phyloP scores from a whole-genome alignment of 1,140 invertebrate species.

The Brachionus manjavacas region DNA sequence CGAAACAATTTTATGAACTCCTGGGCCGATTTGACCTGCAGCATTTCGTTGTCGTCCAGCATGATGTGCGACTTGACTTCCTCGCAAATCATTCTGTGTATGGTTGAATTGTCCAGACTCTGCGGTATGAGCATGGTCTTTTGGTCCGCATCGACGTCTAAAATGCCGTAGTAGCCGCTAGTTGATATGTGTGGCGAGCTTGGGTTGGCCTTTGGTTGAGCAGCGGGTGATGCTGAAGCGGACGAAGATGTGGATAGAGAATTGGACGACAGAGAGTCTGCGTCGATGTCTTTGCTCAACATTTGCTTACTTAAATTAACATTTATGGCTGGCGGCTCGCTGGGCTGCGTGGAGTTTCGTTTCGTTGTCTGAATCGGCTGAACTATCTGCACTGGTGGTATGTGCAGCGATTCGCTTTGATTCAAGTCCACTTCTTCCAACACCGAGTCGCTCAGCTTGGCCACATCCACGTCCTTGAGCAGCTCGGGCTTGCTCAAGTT shows the following conservation, averaged over 20 bases:
- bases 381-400: neutral
- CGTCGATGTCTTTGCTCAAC: neutral
- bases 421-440: slow-evolving; percentile 17
- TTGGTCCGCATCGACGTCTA: neutral
- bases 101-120: slow-evolving; percentile 12
- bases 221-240: neutral
- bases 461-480: neutral
- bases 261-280: neutral
- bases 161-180: neutral
- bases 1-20: slow-evolving; percentile 35
- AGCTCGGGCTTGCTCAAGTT: neutral
- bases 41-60: slow-evolving; percentile 28
- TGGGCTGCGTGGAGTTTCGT: neutral
- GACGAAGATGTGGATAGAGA: slow-evolving; percentile 11
- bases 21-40: slow-evolving; percentile 7
- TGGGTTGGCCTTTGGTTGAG: neutral
- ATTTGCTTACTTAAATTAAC: slow-evolving; percentile 15
- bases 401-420: neutral
- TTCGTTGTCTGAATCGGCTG: slow-evolving; percentile 10
- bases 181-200: neutral
- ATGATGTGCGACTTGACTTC: slow-evolving; percentile 15
- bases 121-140: slow-evolving; percentile 10
- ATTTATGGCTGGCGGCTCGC: neutral
- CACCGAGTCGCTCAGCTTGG: neutral
- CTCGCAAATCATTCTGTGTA: slow-evolving; percentile 20